Base-by-base conservation (phyloP, 2,113 vertebrate genomes). In the Bagarius yarrelli region DNA sequence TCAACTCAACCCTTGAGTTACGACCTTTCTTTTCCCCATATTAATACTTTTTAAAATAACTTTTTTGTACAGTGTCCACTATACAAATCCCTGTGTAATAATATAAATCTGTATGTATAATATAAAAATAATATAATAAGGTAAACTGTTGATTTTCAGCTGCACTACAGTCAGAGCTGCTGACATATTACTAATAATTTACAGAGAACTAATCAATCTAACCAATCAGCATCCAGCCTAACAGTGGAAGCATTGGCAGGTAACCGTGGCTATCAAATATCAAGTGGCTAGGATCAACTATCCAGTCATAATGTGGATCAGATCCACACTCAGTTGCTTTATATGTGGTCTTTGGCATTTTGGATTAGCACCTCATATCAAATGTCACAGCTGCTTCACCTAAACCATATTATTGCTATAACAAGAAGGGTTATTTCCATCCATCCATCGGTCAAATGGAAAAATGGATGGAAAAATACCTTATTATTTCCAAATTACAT, bases 391-490 rank as follows among this genome's bases (percentile, higher is more conserved):
- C 78, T 85, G 81, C 52, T 69, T 47, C 55, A n/a, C 50, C 50
- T 55, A 64, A 79, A 73, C 77, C 61, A 70, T 70, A 76, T 82
- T 78, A 60, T 60, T 21, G 47, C 81, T 77, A 77, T 83, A 36
- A 64, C 67, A 79, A 50, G 59, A 44, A 50, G 14, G 23, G 69
- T 44, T 81, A 83, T 85, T 85, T 85, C 73, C 73, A 67, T 59
- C 67, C 50, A 59, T 61, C 25, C 71, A 57, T 66, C 34, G 40
- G 40, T 23, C 40, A 78, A 81, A 83, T 59, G 81, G 74, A 85
- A 30, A 78, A 81, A 83, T 59, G 81, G 74, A 85, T 85, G 81
- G 78, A 85, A 83, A 82, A 83, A 81, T 85, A 78, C 73, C 63
- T 23, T 52, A 55, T 85, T 79, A 72, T 56, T 14, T 23, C 25